Evolutionary conservation across 2,888 invertebrate species (phyloP).

Genomic region (Dryobotodes eremita): DNA sequence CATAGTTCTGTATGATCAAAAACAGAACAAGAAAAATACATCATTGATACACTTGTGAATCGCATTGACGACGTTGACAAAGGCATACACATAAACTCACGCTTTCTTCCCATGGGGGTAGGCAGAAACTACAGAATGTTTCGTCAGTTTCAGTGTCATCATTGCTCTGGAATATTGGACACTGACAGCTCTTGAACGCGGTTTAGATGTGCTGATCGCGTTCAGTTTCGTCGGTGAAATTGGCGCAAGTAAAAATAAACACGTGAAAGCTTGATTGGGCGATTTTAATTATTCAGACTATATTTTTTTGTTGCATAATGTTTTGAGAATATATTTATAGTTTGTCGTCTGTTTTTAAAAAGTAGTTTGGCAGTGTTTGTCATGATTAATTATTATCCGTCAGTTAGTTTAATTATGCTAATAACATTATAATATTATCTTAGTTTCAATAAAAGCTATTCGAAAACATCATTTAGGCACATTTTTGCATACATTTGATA

Average conservation of each 20-base stretch:
- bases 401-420: conserved; percentile 12
- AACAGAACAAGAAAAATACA: neutral
- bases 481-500: conserved; percentile 37
- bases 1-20: neutral
- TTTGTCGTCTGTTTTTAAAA: neutral
- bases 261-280: conserved; percentile 13
- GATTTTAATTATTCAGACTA: neutral
- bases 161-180: too few relatives aligned
- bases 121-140: too few relatives aligned
- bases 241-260: neutral
- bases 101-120: too few relatives aligned
- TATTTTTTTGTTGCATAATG: neutral
- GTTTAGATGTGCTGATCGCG: too few relatives aligned
- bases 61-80: neutral
- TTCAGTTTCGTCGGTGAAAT: too few relatives aligned
- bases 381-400: conserved; percentile 1
- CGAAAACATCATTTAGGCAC: conserved; percentile 49
- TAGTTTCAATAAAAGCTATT: conserved; percentile 34
- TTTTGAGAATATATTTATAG: neutral
- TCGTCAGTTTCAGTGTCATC: too few relatives aligned
- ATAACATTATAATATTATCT: conserved; percentile 17
- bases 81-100: too few relatives aligned
- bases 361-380: conserved; percentile 9
- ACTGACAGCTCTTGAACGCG: too few relatives aligned
- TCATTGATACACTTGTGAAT: neutral